Base-by-base conservation (phyloP, 2,888 invertebrate species). In the Cantharis rustica region DNA sequence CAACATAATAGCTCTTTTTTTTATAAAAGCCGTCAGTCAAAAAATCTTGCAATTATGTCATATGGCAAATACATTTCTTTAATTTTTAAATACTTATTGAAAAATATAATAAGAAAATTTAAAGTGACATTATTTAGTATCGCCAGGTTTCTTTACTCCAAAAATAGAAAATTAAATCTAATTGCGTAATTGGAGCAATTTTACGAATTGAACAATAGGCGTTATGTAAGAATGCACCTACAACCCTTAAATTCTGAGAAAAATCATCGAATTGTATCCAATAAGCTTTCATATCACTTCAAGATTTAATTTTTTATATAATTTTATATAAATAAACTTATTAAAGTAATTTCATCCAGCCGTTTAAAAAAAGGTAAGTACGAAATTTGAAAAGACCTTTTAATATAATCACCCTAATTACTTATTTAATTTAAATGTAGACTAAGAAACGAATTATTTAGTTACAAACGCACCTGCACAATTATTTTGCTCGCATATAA, bases 1-100 rank as follows among this genome's bases (percentile, higher is more conserved):
- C 83, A 83, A 79, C 79, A 78, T 83, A 83, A 83, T 82, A 82
- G 79, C 81, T 77, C 80, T 76, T 82, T 81, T 81, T 76, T 77
- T 70, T 75, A 70, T 79, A 77, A 78, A 80, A 80, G 77, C 79
- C 79, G 83, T 82, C 83, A 83, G 78, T 82, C 81, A 82, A 79
- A 75, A 73, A 4, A 27, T 68, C 68, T 75, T 75, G 15, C 66
- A 68, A 27, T 71, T 75, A 69, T 75, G 75, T 75, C 71, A 75
- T 71, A 75, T 71, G 75, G 70, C 75, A 61, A 75, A 66, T 64
- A 16, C 16, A 62, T 17, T 66, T 64, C 1, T 47, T 47, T 13
- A 47, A 47, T 47, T 47, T 47, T 47, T 47, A 47, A 47, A 47
- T 23, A 27, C 10, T 27, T 47, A 47, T 47, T 47, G 47, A 47